Conservation (phyloP, 2,113 vertebrate species). For the Coturnix japonica region DNA sequence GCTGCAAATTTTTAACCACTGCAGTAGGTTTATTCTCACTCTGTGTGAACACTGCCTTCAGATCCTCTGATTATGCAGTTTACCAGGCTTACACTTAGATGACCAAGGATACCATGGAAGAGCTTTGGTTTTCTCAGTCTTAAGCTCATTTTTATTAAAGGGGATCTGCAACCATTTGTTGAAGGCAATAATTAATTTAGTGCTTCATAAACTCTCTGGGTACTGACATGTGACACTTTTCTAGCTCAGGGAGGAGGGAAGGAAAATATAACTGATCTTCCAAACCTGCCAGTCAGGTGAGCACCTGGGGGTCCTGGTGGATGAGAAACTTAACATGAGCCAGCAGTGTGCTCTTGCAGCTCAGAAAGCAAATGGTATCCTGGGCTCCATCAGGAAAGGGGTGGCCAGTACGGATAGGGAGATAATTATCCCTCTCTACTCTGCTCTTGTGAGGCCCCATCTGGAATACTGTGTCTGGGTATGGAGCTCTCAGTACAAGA, state of each 20-base stretch:
- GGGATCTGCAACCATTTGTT: background rate
- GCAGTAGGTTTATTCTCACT: background rate
- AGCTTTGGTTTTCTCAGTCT: background rate
- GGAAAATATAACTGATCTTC: background rate
- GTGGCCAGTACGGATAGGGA: too few relatives aligned
- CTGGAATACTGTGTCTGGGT: too few relatives aligned
- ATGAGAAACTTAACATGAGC: too few relatives aligned
- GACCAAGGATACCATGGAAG: accelerated
- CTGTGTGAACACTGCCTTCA: background rate
- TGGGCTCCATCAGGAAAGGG: too few relatives aligned
- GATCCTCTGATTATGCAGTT: background rate
- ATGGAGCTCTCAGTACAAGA: too few relatives aligned
- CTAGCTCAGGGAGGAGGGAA: background rate
- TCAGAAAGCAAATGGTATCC: too few relatives aligned
- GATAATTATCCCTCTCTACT: too few relatives aligned
- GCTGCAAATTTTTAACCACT: background rate
- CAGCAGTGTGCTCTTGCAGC: too few relatives aligned
- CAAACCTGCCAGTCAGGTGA: background rate
- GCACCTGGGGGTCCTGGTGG: too few relatives aligned
- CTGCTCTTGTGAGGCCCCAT: too few relatives aligned
- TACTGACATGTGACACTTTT: accelerated
- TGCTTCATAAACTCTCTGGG: background rate
- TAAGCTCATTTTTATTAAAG: background rate
- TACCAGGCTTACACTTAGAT: background rate
- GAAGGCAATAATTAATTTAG: background rate